Percentiles rank a stretch among this genome's conserved stretches.
These are phyloP conservation scores for Nothoprocta perdicaria DNA, from an alignment of 2,113 vertebrate species.

Conservation along the genomic window DNA sequence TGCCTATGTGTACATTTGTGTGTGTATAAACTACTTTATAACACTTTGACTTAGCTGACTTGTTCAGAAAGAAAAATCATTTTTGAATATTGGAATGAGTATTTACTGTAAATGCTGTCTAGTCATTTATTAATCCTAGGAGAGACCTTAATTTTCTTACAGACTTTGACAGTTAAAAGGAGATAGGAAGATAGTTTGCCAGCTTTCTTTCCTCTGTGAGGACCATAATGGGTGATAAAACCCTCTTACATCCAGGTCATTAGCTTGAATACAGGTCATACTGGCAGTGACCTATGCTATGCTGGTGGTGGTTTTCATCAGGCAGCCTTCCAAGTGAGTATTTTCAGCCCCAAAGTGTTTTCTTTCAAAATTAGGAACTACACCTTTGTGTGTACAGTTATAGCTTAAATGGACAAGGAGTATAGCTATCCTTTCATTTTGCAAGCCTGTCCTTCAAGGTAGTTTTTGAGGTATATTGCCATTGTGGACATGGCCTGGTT, in stretches of 20 bases:
- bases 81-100: not conserved
- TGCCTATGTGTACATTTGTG: not conserved
- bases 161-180: not conserved
- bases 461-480: not conserved
- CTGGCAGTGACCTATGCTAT: not conserved
- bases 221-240: not conserved
- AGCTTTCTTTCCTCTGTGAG: not conserved
- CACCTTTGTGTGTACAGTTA: not conserved
- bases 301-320: not conserved
- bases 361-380: not conserved
- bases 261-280: not conserved
- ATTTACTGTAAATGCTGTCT: not conserved
- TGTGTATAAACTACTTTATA: rapidly evolving
- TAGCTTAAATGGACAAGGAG: not conserved
- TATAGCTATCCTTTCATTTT: not conserved
- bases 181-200: not conserved
- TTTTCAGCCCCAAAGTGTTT: not conserved
- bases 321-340: not conserved
- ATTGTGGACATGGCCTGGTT: rapidly evolving
- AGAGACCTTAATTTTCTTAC: not conserved
- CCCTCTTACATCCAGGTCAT: not conserved
- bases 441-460: not conserved
- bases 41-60: not conserved
- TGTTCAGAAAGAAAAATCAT: not conserved
- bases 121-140: not conserved